Base-by-base conservation (phyloP, 1,140 invertebrate genomes). In the Caenorhabditis tropicalis region DNA sequence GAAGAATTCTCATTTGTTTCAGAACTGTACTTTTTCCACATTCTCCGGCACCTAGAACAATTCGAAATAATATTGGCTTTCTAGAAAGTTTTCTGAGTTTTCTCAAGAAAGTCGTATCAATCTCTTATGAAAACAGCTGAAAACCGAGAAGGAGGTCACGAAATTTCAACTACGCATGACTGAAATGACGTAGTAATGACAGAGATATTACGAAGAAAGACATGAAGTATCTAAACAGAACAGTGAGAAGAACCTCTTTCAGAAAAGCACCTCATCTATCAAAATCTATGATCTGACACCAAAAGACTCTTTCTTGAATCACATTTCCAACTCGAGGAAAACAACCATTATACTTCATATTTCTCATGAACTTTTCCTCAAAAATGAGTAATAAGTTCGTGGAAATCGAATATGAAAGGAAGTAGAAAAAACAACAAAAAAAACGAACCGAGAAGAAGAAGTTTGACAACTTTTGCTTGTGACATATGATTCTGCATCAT, bases 1-100 rank as follows among this genome's bases (percentile, higher is more conserved):
- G 96, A 87, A 97, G 96, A 88, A 96, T 96, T 88, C 89, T 88
- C 89, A 90, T 90, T 60, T 90, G 89, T 65, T 90, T 90, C 81
- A 90, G 83, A 33, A 90, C 82, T 27, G 89, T 91, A 81, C 82
- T 85, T 84, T 90, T 90, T 31, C 89, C 89, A 56, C 88, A 90
- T 82, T 90, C 89, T 84, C 89, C 89, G 49, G 89, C 90, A 49
- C 89, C 89, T 90, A 87, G 87, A 82, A 39, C 16, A 80, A 10
- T 2, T 19, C 5, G 36, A 15, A 33, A 19, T 31, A 5, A 24
- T 70, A 24, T 70, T 70, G n/a, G n/a, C 27, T 21, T 1, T 16
- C 29, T 70, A 6, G 16, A 24, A 48, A 48, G 15, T 80, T 51
- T 48, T 31, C n/a, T n/a, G n/a, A n/a, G n/a, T n/a, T n/a, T n/a